Conservation (phyloP, 2,888 invertebrate species). For the Lamellibrachia columna region DNA sequence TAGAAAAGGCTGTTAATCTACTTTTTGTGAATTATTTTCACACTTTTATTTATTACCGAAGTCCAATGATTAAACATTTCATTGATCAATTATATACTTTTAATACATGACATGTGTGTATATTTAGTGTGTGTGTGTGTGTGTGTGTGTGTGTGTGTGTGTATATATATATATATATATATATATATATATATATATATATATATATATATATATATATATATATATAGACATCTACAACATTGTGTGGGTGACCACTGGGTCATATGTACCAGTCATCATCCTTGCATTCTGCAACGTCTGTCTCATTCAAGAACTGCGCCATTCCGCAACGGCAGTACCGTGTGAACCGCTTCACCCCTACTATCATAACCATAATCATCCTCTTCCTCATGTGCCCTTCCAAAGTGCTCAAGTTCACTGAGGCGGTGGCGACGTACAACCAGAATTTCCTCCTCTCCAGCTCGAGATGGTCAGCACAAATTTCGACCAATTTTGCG, state of each 20-base stretch:
- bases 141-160: too few species aligned
- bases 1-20: too few species aligned
- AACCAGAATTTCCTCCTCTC: slow-evolving; percentile 18
- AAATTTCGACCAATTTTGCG: slow-evolving; percentile 43
- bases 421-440: background rate
- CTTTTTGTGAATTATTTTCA: too few species aligned
- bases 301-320: slow-evolving; percentile 57
- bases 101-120: too few species aligned
- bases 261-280: slow-evolving; percentile 56
- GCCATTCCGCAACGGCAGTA: slow-evolving; percentile 51
- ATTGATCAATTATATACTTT: too few species aligned
- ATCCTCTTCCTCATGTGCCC: slow-evolving; percentile 61
- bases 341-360: slow-evolving; percentile 53
- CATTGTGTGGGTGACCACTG: slow-evolving; percentile 53
- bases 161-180: too few species aligned
- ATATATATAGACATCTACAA: too few species aligned
- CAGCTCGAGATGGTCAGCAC: slow-evolving; percentile 34
- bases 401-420: slow-evolving; percentile 56
- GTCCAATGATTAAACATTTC: too few species aligned
- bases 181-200: too few species aligned
- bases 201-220: too few species aligned
- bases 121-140: too few species aligned
- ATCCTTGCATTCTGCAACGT: slow-evolving; percentile 59
- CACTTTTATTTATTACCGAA: too few species aligned
- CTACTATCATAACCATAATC: slow-evolving; percentile 60